Base-by-base conservation (phyloP, 1,140 invertebrate genomes). In the Drosophila willistoni region DNA sequence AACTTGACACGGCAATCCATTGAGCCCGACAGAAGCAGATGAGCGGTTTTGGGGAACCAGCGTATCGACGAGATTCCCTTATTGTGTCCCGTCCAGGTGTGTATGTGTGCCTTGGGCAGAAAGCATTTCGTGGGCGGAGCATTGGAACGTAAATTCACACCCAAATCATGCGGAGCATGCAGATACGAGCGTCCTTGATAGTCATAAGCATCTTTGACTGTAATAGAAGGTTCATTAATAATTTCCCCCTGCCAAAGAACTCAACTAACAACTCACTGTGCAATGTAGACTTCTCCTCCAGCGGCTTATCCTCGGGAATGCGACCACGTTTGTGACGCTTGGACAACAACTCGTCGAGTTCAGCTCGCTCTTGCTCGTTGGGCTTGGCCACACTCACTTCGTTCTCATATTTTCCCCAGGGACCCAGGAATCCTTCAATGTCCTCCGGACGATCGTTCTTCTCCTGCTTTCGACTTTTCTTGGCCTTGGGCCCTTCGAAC, bases 1-100 rank as follows among this genome's bases (percentile, higher is more conserved):
- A 99, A 93, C 94, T 99, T 99, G 33, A 99, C 97, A 82, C 98
- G 96, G 79, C 95, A 96, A 93, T 99, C 99, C 98, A 99, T 99
- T 87, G 98, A 97, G 70, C 96, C 96, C 6, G 99, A 99, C 1
- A 99, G 93, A 73, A 99, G 93, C 61, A 99, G 94, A 94, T 99
- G 99, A 0, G 97, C 99, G 12, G 97, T 97, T 76, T 94, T 94
- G 7, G 99, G 99, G 90, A 99, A 99, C 97, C 98, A 99, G 71
- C 97, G 94, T 64, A 99, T 98, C 4, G 97, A 96, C 1, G 98
- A 96, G 78, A 99, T 96, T n/a, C 98, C 98, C 92, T 99, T 99
- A 0, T 96, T 97, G 93, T 99, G 99, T 0, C 98, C 99, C 77
- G 96, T 95, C 97, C 98, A 99, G 0, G 97, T 98, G 92, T 99